Evolutionary conservation across 2,113 vertebrate species (phyloP).

Genomic region (Clarias macrocephalus): DNA sequence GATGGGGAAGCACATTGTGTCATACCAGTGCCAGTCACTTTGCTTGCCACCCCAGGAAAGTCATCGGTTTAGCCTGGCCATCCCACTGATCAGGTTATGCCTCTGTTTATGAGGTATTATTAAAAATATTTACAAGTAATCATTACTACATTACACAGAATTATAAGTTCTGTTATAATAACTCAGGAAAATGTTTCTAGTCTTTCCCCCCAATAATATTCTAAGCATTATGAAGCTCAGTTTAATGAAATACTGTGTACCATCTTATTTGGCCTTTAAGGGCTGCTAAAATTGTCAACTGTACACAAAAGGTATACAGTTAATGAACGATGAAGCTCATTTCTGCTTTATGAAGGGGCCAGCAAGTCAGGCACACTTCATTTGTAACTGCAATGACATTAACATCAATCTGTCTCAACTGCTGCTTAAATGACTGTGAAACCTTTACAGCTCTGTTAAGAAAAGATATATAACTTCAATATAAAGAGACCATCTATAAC

Average conservation of each 20-base stretch:
- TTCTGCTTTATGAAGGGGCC: slow-evolving; percentile 63
- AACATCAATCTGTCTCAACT: slow-evolving; percentile 77
- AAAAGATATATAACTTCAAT: slow-evolving; percentile 71
- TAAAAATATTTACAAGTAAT: slow-evolving; percentile 4
- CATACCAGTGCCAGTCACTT: too few relatives aligned
- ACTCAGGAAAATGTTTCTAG: not conserved
- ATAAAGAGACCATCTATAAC: slow-evolving; percentile 62
- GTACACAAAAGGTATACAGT: slow-evolving; percentile 51
- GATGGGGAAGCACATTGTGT: not conserved
- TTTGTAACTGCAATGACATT: slow-evolving; percentile 71
- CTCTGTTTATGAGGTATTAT: not conserved
- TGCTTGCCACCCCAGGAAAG: not conserved
- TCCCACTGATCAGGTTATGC: not conserved
- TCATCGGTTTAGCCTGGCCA: not conserved
- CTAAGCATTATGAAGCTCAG: not conserved
- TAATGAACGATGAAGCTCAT: slow-evolving; percentile 65
- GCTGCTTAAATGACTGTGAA: slow-evolving; percentile 79
- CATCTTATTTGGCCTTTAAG: not conserved
- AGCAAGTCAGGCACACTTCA: slow-evolving; percentile 62
- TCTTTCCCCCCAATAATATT: not conserved
- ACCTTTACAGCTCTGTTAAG: slow-evolving; percentile 76
- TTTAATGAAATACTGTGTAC: not conserved
- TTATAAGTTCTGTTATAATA: not conserved
- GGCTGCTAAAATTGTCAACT: slow-evolving; percentile 17
- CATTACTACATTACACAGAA: not conserved